These are phyloP conservation scores for Sphenodon punctatus DNA, from an alignment of 2,797 vertebrate genomes.

Conservation along the genomic window DNA sequence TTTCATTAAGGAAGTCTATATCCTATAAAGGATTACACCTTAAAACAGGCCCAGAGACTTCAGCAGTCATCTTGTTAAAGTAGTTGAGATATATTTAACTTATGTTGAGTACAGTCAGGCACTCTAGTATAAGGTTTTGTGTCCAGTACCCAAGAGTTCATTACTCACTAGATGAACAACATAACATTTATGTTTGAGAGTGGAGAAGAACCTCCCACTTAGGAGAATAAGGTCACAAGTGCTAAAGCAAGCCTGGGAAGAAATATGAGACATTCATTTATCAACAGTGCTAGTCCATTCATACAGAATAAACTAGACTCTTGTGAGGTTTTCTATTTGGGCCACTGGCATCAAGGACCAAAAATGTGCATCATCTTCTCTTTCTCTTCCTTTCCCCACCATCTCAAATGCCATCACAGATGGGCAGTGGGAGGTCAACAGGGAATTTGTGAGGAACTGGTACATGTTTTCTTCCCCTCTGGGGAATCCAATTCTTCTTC, in stretches of 20 bases:
- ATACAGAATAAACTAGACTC: too few relatives aligned
- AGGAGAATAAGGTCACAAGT: background rate
- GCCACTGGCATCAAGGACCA: background rate
- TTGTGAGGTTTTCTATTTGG: background rate
- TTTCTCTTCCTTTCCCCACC: background rate
- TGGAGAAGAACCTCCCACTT: background rate
- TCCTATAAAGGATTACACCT: background rate
- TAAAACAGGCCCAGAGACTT: too few relatives aligned
- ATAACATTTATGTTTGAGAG: too few relatives aligned
- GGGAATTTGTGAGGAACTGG: background rate
- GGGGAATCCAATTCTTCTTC: background rate
- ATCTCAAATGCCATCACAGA: background rate
- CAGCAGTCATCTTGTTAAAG: too few relatives aligned
- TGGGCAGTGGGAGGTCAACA: background rate
- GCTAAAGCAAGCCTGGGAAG: background rate
- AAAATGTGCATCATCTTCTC: background rate
- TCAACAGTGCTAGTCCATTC: background rate
- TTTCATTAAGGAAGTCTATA: background rate
- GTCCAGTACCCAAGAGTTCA: background rate
- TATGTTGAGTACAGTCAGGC: too few relatives aligned
- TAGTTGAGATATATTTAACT: too few relatives aligned
- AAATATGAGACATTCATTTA: background rate
- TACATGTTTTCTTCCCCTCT: background rate
- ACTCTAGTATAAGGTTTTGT: background rate
- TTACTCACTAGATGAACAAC: background rate